Conservation (phyloP, 2,113 vertebrate genomes). For the Apaloderma vittatum region DNA sequence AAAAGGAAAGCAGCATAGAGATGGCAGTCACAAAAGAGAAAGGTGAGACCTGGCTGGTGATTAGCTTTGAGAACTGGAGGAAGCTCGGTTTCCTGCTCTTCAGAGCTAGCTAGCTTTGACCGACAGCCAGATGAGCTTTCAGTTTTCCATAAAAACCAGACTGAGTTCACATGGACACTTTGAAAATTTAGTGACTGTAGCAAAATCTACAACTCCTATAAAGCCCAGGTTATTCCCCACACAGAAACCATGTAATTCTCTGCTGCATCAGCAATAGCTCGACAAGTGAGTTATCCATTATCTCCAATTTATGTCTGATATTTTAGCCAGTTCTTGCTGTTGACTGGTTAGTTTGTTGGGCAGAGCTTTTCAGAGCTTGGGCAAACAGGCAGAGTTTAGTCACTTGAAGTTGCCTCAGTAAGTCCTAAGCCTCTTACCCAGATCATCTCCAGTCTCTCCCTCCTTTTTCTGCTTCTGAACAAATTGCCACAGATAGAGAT, state of each 20-base stretch:
- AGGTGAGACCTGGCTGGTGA: not conserved
- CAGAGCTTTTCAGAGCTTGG: not conserved
- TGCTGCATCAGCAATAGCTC: not conserved
- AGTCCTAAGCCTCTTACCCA: not conserved
- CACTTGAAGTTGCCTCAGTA: not conserved
- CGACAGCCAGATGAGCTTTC: not conserved
- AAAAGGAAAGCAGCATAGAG: not conserved
- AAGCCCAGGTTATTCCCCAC: not conserved
- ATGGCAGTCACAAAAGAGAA: not conserved
- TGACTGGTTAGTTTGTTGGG: not conserved
- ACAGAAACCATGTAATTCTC: not conserved
- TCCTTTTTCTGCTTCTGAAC: constrained; percentile 18
- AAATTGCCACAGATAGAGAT: constrained; percentile 25
- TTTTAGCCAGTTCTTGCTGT: not conserved
- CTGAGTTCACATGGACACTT: not conserved
- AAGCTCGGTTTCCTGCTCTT: not conserved
- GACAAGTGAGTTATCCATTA: not conserved
- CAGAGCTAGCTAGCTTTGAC: not conserved
- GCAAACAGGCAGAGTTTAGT: not conserved
- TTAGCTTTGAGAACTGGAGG: not conserved
- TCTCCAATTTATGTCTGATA: not conserved
- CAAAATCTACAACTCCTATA: not conserved
- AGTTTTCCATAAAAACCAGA: not conserved
- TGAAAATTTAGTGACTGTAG: not conserved
- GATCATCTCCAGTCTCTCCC: not conserved